Percentiles rank a stretch among this genome's conserved stretches.
Evolutionary conservation across 2,888 invertebrate species (phyloP).

Genomic region (Drosophila imparisetae): DNA sequence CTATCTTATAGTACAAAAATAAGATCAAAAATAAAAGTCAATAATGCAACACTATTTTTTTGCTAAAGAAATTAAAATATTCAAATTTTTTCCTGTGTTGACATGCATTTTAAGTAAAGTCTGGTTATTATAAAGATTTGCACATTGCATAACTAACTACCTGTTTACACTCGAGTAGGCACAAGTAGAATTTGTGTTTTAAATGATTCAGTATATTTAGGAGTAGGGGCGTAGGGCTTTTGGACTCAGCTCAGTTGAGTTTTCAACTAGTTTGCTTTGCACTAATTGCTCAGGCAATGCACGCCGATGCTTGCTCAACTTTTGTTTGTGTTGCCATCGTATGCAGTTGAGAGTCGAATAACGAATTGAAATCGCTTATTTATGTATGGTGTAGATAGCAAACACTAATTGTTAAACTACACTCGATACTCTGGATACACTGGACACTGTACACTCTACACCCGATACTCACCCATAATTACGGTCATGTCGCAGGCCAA

Average conservation of each 20-base stretch:
- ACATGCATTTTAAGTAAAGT: not conserved
- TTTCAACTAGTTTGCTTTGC: not conserved
- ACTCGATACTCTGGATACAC: not conserved
- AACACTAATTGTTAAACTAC: not conserved
- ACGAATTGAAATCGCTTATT: conserved; percentile 33
- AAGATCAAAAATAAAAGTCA: not conserved
- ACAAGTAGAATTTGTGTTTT: not conserved
- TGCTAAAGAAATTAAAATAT: not conserved
- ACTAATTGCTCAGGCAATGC: conserved; percentile 13
- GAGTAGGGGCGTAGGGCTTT: not conserved
- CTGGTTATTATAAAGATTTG: not conserved
- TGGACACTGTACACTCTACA: not conserved
- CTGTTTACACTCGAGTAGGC: not conserved
- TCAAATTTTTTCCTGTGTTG: not conserved
- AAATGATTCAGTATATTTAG: not conserved
- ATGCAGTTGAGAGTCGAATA: conserved; percentile 42
- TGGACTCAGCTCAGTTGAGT: not conserved
- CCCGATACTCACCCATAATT: conserved; percentile 87
- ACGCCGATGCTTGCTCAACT: conserved; percentile 8
- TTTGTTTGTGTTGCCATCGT: not conserved
- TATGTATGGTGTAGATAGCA: not conserved
- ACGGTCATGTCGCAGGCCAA: conserved; percentile 91
- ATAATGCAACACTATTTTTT: too few species aligned
- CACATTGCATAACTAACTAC: not conserved
- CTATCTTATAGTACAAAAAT: not conserved